Conservation (phyloP, 2,797 vertebrate genomes). For the Pristis pectinata region DNA sequence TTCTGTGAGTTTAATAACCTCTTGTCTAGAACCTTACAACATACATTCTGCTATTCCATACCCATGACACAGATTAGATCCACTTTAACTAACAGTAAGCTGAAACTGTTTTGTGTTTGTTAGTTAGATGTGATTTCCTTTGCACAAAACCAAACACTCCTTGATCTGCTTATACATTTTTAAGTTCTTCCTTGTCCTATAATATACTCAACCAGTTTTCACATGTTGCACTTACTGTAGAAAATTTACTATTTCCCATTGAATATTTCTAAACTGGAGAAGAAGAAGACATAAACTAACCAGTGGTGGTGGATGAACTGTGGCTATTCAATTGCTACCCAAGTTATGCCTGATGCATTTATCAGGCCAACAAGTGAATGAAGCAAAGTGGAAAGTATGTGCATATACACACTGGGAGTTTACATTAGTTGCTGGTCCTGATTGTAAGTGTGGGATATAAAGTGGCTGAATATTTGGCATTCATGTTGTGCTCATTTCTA, state of each 20-base stretch:
- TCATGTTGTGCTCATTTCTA: neutral
- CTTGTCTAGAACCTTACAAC: neutral
- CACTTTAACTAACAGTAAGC: too few relatives aligned
- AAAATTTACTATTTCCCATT: neutral
- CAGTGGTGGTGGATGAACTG: neutral
- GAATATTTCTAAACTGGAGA: too few relatives aligned
- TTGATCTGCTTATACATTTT: neutral
- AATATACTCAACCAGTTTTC: neutral
- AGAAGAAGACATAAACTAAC: too few relatives aligned
- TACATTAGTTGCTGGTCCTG: neutral
- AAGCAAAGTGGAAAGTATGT: neutral
- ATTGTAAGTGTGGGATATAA: neutral
- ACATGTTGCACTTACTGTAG: too few relatives aligned
- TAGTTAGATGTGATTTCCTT: too few relatives aligned
- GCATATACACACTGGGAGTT: neutral
- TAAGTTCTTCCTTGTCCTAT: neutral
- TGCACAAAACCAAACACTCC: too few relatives aligned
- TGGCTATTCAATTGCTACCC: too few relatives aligned
- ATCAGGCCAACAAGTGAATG: neutral
- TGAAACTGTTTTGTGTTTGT: neutral
- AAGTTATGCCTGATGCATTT: neutral
- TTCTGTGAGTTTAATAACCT: neutral
- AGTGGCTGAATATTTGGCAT: neutral
- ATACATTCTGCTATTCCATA: neutral
- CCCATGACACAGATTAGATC: neutral